Percentiles rank a stretch among this genome's conserved stretches.
Evolutionary conservation across 2,888 invertebrate genomes (phyloP).

Genomic region (Megaustenia siamemsis): DNA sequence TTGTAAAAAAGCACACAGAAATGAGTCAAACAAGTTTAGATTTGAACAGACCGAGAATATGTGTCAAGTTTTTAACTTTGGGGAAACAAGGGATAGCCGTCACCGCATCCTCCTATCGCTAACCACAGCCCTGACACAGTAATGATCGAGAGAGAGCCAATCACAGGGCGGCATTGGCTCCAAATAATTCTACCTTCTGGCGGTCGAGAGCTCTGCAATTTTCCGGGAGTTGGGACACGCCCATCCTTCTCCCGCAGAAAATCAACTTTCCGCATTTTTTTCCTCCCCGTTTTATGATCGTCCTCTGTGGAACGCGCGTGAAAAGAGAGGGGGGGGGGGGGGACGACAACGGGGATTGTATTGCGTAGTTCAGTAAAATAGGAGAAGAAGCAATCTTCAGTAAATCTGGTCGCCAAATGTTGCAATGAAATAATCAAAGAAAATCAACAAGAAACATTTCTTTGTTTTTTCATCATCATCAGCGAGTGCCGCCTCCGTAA

Average conservation of each 20-base stretch:
- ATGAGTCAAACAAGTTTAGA: neutral
- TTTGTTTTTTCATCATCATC: too few species aligned
- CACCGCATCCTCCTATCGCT: constrained; percentile 20
- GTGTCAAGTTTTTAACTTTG: constrained; percentile 38
- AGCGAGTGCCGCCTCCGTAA: too few species aligned
- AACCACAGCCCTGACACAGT: constrained; percentile 6
- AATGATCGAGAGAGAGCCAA: constrained; percentile 46
- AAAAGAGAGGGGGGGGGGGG: too few species aligned
- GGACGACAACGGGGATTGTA: too few species aligned
- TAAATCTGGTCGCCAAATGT: too few species aligned
- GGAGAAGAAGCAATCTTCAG: too few species aligned
- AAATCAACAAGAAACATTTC: too few species aligned
- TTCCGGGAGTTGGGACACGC: constrained; percentile 49
- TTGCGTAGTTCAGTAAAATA: too few species aligned
- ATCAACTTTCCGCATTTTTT: constrained; percentile 16
- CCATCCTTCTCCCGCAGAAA: constrained; percentile 17
- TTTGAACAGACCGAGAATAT: neutral
- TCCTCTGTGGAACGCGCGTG: constrained; percentile 9
- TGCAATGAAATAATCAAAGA: too few species aligned
- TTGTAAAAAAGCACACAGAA: too few species aligned
- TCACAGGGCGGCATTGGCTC: constrained; percentile 44
- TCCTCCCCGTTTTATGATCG: constrained; percentile 15
- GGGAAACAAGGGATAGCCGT: constrained; percentile 23
- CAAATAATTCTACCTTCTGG: constrained; percentile 49
- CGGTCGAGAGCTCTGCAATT: constrained; percentile 49